Conservation (phyloP, 2,113 vertebrate genomes). For the Hippopotamus amphibius region DNA sequence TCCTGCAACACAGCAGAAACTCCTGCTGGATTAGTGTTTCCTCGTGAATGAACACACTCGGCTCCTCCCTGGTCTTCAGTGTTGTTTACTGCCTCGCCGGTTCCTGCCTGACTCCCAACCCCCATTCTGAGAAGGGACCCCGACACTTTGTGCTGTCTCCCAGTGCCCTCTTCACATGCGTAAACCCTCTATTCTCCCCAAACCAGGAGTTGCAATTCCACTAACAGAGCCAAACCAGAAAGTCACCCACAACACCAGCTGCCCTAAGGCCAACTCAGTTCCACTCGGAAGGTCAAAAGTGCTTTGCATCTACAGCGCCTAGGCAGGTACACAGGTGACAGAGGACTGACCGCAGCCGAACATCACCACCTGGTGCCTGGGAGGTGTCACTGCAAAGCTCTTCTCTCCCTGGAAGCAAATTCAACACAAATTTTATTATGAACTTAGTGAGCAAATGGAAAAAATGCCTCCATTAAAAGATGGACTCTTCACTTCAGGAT, state of each 20-base stretch:
- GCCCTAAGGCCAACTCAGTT: constrained; percentile 37
- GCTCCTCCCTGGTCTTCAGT: background rate
- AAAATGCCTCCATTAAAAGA: constrained; percentile 19
- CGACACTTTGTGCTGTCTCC: background rate
- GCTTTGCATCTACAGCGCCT: constrained; percentile 4
- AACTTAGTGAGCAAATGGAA: background rate
- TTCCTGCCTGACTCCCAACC: constrained; percentile 34
- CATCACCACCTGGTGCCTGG: constrained; percentile 76
- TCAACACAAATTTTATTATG: constrained; percentile 42
- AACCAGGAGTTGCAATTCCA: constrained; percentile 58
- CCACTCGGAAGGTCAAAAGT: constrained; percentile 55
- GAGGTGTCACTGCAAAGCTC: constrained; percentile 73
- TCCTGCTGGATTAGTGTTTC: background rate
- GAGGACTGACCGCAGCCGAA: constrained; percentile 54
- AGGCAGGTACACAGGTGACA: constrained; percentile 59
- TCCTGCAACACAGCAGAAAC: background rate
- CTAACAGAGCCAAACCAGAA: constrained; percentile 71
- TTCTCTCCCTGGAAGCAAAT: constrained; percentile 23
- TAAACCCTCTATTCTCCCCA: constrained; percentile 58
- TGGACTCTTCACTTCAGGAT: background rate
- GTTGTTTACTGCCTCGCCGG: background rate
- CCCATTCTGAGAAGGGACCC: constrained; percentile 55
- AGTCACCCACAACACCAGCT: constrained; percentile 57
- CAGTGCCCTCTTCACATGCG: constrained; percentile 46
- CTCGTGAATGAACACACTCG: background rate